Base-by-base conservation (phyloP, 1,140 invertebrate genomes). In the Oedothorax gibbosus region DNA sequence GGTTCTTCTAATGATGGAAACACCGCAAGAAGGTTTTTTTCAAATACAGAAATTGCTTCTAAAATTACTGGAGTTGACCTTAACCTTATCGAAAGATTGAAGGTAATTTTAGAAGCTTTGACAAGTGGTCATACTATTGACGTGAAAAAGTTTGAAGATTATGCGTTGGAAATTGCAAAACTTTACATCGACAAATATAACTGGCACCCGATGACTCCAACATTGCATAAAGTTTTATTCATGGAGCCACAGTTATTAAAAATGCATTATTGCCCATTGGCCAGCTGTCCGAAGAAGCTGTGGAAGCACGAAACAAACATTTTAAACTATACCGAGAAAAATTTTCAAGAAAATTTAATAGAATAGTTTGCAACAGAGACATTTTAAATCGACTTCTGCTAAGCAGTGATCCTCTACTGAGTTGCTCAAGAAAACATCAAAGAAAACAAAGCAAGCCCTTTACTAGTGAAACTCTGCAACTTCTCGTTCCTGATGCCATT, bases 141-240 rank as follows among this genome's bases (percentile, higher is more conserved):
- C 72, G 7, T n/a, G 9, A 35, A 79, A n/a, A 54, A 79, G n/a
- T 85, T 85, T 76, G 15, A 72, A 21, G 14, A 12, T 15, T 77
- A 68, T 65, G 54, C 54, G 15, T 9, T 15, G 12, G 82, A 76
- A 51, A 78, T 53, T 12, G 64, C 64, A 49, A 68, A 66, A 15
- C 9, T 68, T 14, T 80, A 85, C 35, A 15, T 84, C n/a, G 65
- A 64, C 69, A 15, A 69, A 4, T 85, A 85, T 49, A 51, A 50
- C 8, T 85, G 84, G 76, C 35, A 79, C 35, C 66, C 60, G 14
- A 85, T 85, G 84, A 56, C 84, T 50, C 51, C 64, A 50, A 79
- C 84, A 11, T n/a, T 79, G 0, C 76, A 85, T 51, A 85, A 85
- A 49, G 56, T 85, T 65, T 68, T 85, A 80, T 85, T 10, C 76